A percentile compares a stretch with the other conserved stretches of the same genome.
These are phyloP conservation scores for Bombus huntii DNA, from an alignment of 1,140 invertebrate species.

Conservation along the genomic window DNA sequence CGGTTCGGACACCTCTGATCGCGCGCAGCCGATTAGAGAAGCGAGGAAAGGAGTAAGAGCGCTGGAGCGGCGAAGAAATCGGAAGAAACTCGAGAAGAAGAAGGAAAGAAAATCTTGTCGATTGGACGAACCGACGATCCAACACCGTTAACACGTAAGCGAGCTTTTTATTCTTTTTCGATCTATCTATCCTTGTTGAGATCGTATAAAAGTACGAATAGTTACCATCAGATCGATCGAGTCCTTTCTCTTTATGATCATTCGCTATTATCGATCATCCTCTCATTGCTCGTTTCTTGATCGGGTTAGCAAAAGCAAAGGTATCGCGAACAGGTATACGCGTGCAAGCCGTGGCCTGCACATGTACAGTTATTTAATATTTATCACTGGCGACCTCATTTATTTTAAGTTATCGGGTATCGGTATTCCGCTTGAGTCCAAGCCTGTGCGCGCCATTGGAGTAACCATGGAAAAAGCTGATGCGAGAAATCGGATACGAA, in stretches of 20 bases:
- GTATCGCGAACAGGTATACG: slow-evolving; percentile 12
- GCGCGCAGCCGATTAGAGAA: slow-evolving; percentile 4
- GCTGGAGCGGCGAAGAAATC: slow-evolving; percentile 4
- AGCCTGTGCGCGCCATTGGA: neutral
- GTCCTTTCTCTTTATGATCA: neutral
- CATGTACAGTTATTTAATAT: slow-evolving; percentile 46
- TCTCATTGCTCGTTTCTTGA: neutral
- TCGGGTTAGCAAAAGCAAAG: neutral
- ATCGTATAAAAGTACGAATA: neutral
- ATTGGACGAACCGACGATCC: neutral
- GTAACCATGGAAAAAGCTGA: slow-evolving; percentile 33
- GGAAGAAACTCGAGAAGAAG: neutral
- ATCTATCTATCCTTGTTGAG: neutral
- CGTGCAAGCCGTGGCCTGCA: neutral
- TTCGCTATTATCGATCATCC: neutral
- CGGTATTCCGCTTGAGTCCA: slow-evolving; percentile 5
- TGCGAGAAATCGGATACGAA: slow-evolving; percentile 35
- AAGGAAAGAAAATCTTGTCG: neutral
- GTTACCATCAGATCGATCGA: neutral
- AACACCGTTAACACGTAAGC: slow-evolving; percentile 26
- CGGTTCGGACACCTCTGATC: neutral
- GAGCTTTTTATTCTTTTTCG: neutral
- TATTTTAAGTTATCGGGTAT: slow-evolving; percentile 36
- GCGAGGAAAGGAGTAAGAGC: neutral
- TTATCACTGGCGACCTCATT: slow-evolving; percentile 47